A percentile compares a stretch with the other conserved stretches of the same genome.
phyloP scores from a whole-genome alignment of 2,797 vertebrate species.

The Perodicticus potto region DNA sequence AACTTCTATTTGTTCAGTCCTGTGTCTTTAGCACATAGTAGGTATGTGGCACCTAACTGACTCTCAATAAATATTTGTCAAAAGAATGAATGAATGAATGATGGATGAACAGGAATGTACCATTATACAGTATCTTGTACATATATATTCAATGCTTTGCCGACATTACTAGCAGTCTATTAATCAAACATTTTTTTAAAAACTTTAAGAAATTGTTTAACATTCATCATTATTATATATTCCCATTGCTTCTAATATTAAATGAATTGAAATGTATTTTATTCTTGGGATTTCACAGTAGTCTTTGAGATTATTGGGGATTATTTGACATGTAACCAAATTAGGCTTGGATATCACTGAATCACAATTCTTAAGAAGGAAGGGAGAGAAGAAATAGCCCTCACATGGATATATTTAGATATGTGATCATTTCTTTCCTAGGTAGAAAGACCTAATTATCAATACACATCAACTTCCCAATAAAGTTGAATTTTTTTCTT shows the following conservation, averaged over 20 bases:
- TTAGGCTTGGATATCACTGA: not conserved
- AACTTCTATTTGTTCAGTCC: not conserved
- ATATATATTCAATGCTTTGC: not conserved
- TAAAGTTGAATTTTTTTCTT: not conserved
- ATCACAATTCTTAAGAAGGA: not conserved
- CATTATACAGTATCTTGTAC: not conserved
- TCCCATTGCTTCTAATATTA: not conserved
- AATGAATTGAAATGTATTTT: not conserved
- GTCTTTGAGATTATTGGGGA: slow-evolving; percentile 1
- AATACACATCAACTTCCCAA: not conserved
- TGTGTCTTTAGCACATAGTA: not conserved
- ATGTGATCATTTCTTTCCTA: slow-evolving; percentile 26
- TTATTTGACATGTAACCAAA: not conserved
- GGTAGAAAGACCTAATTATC: slow-evolving; percentile 20
- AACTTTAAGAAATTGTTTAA: not conserved
- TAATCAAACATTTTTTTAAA: not conserved
- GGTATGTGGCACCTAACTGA: not conserved
- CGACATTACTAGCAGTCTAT: not conserved
- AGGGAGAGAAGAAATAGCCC: not conserved
- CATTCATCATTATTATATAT: not conserved
- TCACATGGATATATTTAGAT: not conserved
- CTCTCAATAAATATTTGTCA: not conserved
- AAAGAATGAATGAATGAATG: not conserved
- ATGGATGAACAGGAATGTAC: not conserved
- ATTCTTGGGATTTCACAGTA: not conserved